A percentile compares a stretch with the other conserved stretches of the same genome.
These are phyloP conservation scores for Molossus alvarezi DNA, from an alignment of 2,797 vertebrate genomes.

Conservation along the genomic window DNA sequence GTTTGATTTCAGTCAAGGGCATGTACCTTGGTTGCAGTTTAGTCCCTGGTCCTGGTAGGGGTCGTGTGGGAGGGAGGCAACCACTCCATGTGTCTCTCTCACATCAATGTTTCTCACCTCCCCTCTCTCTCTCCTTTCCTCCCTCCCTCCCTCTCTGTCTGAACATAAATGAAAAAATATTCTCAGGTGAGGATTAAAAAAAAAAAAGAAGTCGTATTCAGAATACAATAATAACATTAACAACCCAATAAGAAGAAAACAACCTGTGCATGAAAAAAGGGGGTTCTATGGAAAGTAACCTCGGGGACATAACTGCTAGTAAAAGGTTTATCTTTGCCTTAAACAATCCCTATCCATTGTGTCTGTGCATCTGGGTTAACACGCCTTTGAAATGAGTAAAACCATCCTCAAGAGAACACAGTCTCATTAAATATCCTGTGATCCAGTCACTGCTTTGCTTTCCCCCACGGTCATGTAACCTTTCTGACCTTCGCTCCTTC, in stretches of 20 bases:
- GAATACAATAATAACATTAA: not conserved
- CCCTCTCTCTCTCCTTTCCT: too few species aligned
- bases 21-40: too few species aligned
- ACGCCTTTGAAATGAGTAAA: not conserved
- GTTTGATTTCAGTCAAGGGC: too few species aligned
- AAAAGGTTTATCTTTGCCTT: not conserved
- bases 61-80: too few species aligned
- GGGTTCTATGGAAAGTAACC: not conserved
- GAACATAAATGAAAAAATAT: too few species aligned
- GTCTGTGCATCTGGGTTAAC: not conserved
- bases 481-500: not conserved
- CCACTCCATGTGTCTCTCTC: too few species aligned
- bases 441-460: not conserved
- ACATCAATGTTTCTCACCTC: too few species aligned
- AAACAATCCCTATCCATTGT: not conserved
- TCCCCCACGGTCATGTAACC: not conserved
- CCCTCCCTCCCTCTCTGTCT: too few species aligned
- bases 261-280: not conserved
- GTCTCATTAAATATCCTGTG: not conserved
- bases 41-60: too few species aligned
- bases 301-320: not conserved
- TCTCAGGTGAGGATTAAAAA: too few species aligned
- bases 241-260: constrained; percentile 36
- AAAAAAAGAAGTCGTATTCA: not conserved
- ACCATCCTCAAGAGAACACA: not conserved